A percentile compares a stretch with the other conserved stretches of the same genome.
phyloP scores from a whole-genome alignment of 2,113 vertebrate species.

The Thamnaconus septentrionalis region DNA sequence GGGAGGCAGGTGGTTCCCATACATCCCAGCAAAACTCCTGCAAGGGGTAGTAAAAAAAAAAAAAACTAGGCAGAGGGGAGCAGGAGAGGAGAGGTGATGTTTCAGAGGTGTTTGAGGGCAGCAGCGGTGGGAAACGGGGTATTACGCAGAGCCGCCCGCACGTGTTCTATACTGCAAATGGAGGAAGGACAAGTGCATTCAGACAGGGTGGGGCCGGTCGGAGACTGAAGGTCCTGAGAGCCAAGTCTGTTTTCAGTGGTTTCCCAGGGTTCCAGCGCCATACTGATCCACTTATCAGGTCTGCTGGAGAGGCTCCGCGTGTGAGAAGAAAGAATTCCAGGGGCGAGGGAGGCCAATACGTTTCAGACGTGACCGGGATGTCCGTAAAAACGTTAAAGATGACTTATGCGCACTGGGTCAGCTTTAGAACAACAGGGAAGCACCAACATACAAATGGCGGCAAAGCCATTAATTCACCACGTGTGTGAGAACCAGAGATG shows the following conservation, averaged over 20 bases:
- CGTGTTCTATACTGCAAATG: constrained; percentile 4
- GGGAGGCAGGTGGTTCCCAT: constrained; percentile 47
- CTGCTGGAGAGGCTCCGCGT: constrained; percentile 2
- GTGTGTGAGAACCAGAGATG: constrained; percentile 32
- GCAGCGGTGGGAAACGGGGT: constrained; percentile 12
- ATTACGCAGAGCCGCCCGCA: constrained; percentile 27
- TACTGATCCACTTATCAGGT: constrained; percentile 51
- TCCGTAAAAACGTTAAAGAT: constrained; percentile 9
- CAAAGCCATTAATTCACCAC: constrained; percentile 24
- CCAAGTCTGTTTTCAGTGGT: constrained; percentile 17
- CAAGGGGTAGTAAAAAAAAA: too few relatives aligned
- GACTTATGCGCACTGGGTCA: background rate
- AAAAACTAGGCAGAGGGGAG: background rate
- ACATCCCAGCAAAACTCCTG: background rate
- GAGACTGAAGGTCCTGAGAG: constrained; percentile 15
- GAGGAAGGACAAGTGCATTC: constrained; percentile 43
- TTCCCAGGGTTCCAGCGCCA: constrained; percentile 35
- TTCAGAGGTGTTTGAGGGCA: constrained; percentile 21
- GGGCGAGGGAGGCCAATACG: background rate
- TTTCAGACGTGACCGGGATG: constrained; percentile 4
- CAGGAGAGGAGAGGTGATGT: constrained; percentile 20
- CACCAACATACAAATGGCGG: background rate
- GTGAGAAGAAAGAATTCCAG: constrained; percentile 1
- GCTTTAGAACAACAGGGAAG: constrained; percentile 1
- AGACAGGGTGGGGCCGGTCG: constrained; percentile 20